phyloP scores from a whole-genome alignment of 2,888 invertebrate species.

The Nematopogon swammerdamellus region DNA sequence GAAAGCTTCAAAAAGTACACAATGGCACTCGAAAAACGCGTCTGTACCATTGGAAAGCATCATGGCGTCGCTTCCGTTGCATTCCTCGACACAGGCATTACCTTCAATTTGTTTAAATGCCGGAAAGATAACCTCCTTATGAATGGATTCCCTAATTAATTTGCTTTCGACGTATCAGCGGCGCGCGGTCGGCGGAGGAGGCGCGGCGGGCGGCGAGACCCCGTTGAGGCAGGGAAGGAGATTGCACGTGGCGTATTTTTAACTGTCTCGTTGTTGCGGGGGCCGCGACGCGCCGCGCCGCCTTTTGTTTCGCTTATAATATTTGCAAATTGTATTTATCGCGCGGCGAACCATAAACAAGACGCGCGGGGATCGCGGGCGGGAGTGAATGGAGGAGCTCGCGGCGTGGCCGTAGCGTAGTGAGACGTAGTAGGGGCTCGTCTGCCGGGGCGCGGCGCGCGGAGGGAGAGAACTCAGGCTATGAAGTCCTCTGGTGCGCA shows the following conservation, averaged over 20 bases:
- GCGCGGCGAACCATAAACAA: too few species aligned
- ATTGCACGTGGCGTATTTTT: slow-evolving; percentile 2
- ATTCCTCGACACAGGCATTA: neutral
- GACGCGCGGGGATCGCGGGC: too few species aligned
- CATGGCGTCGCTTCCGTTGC: neutral
- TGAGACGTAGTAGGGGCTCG: too few species aligned
- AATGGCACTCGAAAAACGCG: too few species aligned
- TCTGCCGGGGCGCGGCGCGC: too few species aligned
- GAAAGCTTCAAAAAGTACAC: too few species aligned
- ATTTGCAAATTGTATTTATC: slow-evolving; percentile 26
- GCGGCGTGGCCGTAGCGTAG: too few species aligned
- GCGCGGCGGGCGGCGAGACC: neutral
- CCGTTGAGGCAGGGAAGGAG: too few species aligned
- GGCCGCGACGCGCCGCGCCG: slow-evolving; percentile 4
- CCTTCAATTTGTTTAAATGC: neutral
- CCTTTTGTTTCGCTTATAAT: slow-evolving; percentile 33
- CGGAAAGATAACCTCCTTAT: neutral
- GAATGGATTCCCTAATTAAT: neutral
- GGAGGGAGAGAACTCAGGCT: too few species aligned
- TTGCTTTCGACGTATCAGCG: slow-evolving; percentile 1
- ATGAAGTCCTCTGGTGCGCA: too few species aligned
- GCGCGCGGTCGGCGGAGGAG: neutral
- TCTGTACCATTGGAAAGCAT: too few species aligned
- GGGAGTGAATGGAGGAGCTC: too few species aligned
- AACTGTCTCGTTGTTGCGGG: slow-evolving; percentile 1